phyloP scores from a whole-genome alignment of 2,797 vertebrate genomes.

The Ctenopoma multispine region DNA sequence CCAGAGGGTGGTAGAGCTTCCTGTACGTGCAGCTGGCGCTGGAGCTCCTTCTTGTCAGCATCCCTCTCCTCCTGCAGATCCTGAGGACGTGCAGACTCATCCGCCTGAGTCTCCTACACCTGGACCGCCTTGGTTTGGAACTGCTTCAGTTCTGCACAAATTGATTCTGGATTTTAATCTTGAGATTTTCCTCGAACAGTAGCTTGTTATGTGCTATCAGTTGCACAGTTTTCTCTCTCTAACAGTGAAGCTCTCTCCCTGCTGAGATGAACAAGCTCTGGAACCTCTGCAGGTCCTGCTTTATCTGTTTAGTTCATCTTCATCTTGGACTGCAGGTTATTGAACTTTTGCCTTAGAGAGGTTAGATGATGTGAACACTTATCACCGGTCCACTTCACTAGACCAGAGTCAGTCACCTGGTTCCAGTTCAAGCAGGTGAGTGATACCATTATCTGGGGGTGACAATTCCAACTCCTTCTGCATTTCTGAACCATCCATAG shows the following conservation, averaged over 20 bases:
- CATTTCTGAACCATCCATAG: too few species aligned
- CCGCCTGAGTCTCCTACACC: slow-evolving; percentile 81
- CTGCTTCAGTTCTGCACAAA: slow-evolving; percentile 92
- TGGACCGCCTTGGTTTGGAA: slow-evolving; percentile 84
- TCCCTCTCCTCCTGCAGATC: slow-evolving; percentile 88
- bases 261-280: slow-evolving; percentile 91
- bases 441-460: too few species aligned
- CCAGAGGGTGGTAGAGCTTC: slow-evolving; percentile 79
- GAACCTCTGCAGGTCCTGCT: slow-evolving; percentile 88
- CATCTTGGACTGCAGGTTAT: slow-evolving; percentile 70
- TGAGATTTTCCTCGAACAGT: slow-evolving; percentile 92
- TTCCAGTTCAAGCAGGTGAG: too few species aligned
- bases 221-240: slow-evolving; percentile 90
- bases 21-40: slow-evolving; percentile 87
- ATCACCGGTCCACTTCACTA: background rate
- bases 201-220: slow-evolving; percentile 90
- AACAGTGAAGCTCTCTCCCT: slow-evolving; percentile 92
- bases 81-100: slow-evolving; percentile 85
- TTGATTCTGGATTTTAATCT: too few species aligned
- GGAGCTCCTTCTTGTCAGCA: slow-evolving; percentile 89
- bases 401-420: too few species aligned
- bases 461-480: too few species aligned
- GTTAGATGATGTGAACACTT: background rate
- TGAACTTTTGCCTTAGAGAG: slow-evolving; percentile 74
- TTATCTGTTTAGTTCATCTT: slow-evolving; percentile 85